These are phyloP conservation scores for Fistularia tabacaria DNA, from an alignment of 2,797 vertebrate genomes.

Conservation along the genomic window DNA sequence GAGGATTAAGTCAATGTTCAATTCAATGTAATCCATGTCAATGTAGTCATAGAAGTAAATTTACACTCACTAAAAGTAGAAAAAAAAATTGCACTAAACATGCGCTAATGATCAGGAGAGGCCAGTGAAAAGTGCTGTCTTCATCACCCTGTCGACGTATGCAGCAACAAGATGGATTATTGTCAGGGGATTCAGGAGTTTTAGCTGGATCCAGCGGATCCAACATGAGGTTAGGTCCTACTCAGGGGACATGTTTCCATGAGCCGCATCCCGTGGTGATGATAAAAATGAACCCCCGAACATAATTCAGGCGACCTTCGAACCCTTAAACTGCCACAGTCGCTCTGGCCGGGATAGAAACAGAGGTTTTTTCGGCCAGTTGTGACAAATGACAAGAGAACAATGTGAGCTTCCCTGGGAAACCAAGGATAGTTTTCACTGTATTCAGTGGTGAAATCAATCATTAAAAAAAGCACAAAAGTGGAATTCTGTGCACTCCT, in stretches of 20 bases:
- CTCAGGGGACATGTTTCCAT: conserved; percentile 3
- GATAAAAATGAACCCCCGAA: conserved; percentile 9
- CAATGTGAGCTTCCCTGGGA: too few species aligned
- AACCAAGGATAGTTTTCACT: too few species aligned
- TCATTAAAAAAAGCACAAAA: too few species aligned
- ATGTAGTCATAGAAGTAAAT: too few species aligned
- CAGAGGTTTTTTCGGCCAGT: neutral
- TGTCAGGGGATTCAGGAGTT: conserved; percentile 5
- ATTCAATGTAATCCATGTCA: too few species aligned
- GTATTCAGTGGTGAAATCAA: too few species aligned
- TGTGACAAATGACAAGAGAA: too few species aligned
- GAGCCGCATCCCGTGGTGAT: conserved; percentile 11
- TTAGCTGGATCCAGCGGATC: conserved; percentile 11
- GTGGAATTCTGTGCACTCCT: neutral
- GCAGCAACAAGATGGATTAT: conserved; percentile 5
- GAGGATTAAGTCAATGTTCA: too few species aligned
- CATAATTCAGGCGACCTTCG: conserved; percentile 9
- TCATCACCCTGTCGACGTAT: conserved; percentile 17
- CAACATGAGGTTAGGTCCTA: conserved; percentile 2
- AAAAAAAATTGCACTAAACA: neutral
- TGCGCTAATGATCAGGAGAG: conserved; percentile 18
- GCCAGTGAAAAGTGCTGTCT: conserved; percentile 12
- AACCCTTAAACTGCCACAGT: conserved; percentile 10
- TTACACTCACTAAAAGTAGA: too few species aligned
- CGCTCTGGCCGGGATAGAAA: neutral